Evolutionary conservation across 64 coral and sea anemone genomes (phyloP), one percentile per base, ranked within the genome.

Genomic region (Acropora tenuis): DNA sequence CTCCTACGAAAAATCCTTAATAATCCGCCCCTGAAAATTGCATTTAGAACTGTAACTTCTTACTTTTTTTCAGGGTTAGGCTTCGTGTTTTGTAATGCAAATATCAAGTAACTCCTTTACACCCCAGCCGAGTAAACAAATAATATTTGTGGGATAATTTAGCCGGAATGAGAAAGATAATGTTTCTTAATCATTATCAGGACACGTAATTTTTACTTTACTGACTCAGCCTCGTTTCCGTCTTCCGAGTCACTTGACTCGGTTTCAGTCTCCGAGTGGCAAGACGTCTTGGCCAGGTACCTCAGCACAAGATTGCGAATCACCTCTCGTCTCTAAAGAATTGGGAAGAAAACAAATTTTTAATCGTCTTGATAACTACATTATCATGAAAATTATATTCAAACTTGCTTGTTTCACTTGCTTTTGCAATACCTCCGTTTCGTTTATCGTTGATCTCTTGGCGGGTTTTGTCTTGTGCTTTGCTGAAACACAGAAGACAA

Each of bases 251-350:
- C 82, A 47, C 15, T 71, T 69, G 82, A 49, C 44, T 85, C 46
- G 45, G 44, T 71, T 49, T 45, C 82, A 85, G 6, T 13, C 61
- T 85, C 63, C 13, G 82, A 48, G 47, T 49, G 8, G 65, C 45
- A 30, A 7, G 82, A 71, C 47, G 5, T 71, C 82, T 85, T 85
- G 15, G 82, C 63, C 63, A 85, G 82, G 46, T 69, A 71, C 63
- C 82, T 85, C 46, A 85, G 61, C 15, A 85, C 8, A 50, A 85
- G 82, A 30, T 69, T 41, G 44, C 82, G 82, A 10, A 85, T 85
- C 43, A 85, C 65, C n/a, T 85, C 82, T 12, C 82, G 61, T 72
- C 82, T 85, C 82, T 85, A 68, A 50, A 71, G 43, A 71, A 43
- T 5, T 5, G 41, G 13, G 45, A 3, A 83, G 1, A 71, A 30